Base-by-base conservation (phyloP, 2,797 vertebrate genomes). In the Yasuhikotakia modesta region DNA sequence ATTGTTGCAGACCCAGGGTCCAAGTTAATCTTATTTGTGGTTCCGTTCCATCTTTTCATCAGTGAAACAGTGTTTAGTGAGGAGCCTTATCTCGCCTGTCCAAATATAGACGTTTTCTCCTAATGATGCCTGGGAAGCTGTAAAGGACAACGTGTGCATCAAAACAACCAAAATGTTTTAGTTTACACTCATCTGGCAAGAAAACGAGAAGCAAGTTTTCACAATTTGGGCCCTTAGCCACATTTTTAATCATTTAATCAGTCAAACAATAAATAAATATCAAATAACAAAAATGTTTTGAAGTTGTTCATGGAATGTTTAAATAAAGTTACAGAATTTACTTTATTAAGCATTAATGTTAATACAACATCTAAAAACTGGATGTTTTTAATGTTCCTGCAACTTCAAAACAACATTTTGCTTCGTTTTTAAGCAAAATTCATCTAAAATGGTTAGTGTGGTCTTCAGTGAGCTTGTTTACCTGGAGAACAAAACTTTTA, bases 31-130 rank as follows among this genome's bases (percentile, higher is more conserved):
- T 63, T 63, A 46, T 63, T 53, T 63, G 57, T 55, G 21, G 50
- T 80, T 39, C 35, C 35, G 10, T 39, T 39, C 35, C 35, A 39
- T 39, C 35, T 39, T 81, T 67, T 72, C 27, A 73, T 78, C 63
- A 72, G 24, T 11, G 16, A 45, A 21, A 39, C 68, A 43, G 55
- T 81, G 39, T 46, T 35, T 17, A 46, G 61, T 50, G 55, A 27
- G 43, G 12, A 24, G 63, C 24, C 46, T 39, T 76, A 70, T 76
- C 58, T 69, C 53, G 27, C 52, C 14, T 13, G 1, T 43, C 75
- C 67, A 69, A 68, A 73, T 79, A 74, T 73, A 77, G 70, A 35
- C 39, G 32, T 53, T 8, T 75, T 69, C 52, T 55, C n/a, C 65
- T 39, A 64, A 55, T 75, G 58, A 52, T 30, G 48, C 5, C 48